Evolutionary conservation across 2,888 invertebrate genomes (phyloP).

Genomic region (Eupeodes latifasciatus): DNA sequence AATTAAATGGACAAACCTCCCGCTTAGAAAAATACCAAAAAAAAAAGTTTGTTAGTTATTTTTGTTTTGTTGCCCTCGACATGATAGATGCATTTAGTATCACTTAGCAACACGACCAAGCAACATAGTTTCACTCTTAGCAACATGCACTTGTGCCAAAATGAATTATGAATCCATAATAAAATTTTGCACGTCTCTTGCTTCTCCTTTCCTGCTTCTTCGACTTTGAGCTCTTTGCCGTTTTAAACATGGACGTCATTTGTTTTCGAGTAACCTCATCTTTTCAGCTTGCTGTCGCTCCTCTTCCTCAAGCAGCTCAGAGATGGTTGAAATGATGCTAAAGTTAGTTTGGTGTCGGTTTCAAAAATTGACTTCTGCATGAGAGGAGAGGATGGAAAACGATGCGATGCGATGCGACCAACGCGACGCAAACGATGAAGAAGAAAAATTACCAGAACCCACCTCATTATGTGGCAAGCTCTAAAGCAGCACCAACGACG

Average conservation of each 20-base stretch:
- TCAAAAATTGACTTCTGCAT: conserved; percentile 53
- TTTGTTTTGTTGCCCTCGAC: conserved; percentile 26
- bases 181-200: conserved; percentile 23
- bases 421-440: conserved; percentile 14
- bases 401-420: background rate
- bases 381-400: background rate
- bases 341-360: conserved; percentile 37
- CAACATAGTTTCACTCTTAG: conserved; percentile 59
- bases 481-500: background rate
- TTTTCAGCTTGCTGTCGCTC: background rate
- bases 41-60: background rate
- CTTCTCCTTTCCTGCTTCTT: background rate
- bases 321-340: background rate
- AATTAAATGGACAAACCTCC: conserved; percentile 65
- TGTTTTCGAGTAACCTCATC: conserved; percentile 53
- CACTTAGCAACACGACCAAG: conserved; percentile 53
- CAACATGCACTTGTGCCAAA: conserved; percentile 67
- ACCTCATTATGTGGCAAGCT: conserved; percentile 74
- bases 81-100: conserved; percentile 56
- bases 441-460: conserved; percentile 68
- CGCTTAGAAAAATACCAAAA: background rate
- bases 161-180: conserved; percentile 74
- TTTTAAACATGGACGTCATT: conserved; percentile 59
- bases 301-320: background rate
- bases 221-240: conserved; percentile 1